phyloP scores from a whole-genome alignment of 2,797 vertebrate species.

The Trematomus bernacchii region DNA sequence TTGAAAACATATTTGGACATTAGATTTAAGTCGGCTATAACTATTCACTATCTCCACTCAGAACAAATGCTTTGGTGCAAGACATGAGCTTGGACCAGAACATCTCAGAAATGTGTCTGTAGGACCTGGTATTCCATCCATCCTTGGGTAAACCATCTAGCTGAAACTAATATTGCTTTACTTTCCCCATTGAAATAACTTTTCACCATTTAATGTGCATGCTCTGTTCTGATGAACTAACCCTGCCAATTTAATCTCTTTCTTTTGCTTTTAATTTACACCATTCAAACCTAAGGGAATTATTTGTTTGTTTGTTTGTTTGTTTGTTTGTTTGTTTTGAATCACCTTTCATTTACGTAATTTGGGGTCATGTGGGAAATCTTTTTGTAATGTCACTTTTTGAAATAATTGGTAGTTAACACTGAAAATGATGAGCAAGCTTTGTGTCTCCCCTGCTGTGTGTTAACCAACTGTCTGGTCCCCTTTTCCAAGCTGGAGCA shows the following conservation, averaged over 20 bases:
- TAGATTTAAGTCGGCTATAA: conserved; percentile 22
- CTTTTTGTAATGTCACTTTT: conserved; percentile 60
- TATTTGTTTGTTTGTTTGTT: conserved; percentile 32
- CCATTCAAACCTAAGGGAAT: conserved; percentile 55
- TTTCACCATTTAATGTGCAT: conserved; percentile 86
- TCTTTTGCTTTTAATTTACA: conserved; percentile 75
- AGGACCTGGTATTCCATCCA: conserved; percentile 74
- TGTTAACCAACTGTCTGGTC: conserved; percentile 93
- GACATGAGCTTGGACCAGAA: conserved; percentile 60
- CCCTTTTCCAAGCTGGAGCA: conserved; percentile 92
- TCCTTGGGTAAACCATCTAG: conserved; percentile 75
- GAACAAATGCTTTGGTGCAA: conserved; percentile 49
- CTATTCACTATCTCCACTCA: conserved; percentile 37
- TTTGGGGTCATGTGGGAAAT: conserved; percentile 57
- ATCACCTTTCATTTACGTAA: conserved; percentile 63
- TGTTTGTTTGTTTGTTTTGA: conserved; percentile 35
- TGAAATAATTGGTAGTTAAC: conserved; percentile 63
- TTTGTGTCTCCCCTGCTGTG: conserved; percentile 86
- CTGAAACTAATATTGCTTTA: conserved; percentile 86
- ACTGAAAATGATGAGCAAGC: conserved; percentile 74
- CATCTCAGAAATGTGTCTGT: conserved; percentile 62
- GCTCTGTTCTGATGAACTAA: conserved; percentile 84
- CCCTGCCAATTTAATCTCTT: conserved; percentile 76
- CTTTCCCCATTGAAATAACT: conserved; percentile 80
- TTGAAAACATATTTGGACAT: conserved; percentile 18